phyloP scores from a whole-genome alignment of 2,888 invertebrate genomes.

The Griposia aprilina region DNA sequence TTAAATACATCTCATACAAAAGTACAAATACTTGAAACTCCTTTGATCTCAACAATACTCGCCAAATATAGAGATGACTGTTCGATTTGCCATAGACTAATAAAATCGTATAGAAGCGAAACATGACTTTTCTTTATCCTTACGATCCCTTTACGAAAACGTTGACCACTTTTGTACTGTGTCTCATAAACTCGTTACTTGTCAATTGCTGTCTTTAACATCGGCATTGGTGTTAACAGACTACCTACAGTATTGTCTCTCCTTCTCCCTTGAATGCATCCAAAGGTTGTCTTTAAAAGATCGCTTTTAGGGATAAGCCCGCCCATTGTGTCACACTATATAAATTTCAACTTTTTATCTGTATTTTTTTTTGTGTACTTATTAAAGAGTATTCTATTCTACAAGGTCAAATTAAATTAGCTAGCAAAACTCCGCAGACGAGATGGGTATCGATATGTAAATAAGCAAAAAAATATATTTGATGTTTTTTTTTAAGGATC shows the following conservation, averaged over 20 bases:
- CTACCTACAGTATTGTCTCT: too few relatives aligned
- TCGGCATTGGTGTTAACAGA: not conserved
- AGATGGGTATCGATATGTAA: too few relatives aligned
- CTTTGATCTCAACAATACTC: constrained; percentile 53
- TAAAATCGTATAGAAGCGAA: not conserved
- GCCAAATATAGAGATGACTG: constrained; percentile 52
- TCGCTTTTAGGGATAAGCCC: not conserved
- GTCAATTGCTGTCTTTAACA: not conserved
- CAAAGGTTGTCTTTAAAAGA: too few relatives aligned
- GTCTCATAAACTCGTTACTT: not conserved
- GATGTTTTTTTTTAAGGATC: too few relatives aligned
- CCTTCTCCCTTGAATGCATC: not conserved
- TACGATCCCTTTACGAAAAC: not conserved
- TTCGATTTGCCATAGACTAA: constrained; percentile 24
- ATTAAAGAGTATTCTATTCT: too few relatives aligned
- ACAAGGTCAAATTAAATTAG: too few relatives aligned
- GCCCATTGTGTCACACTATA: not conserved
- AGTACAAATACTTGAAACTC: constrained; percentile 5
- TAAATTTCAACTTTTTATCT: not conserved
- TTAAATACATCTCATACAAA: not conserved
- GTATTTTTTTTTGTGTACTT: not conserved
- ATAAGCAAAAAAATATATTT: too few relatives aligned
- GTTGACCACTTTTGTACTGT: not conserved
- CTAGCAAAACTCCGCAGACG: too few relatives aligned
- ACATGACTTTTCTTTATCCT: not conserved